Percentiles rank a stretch among this genome's conserved stretches.
phyloP scores from a whole-genome alignment of 2,113 vertebrate species.

The Sylvietta virens region DNA sequence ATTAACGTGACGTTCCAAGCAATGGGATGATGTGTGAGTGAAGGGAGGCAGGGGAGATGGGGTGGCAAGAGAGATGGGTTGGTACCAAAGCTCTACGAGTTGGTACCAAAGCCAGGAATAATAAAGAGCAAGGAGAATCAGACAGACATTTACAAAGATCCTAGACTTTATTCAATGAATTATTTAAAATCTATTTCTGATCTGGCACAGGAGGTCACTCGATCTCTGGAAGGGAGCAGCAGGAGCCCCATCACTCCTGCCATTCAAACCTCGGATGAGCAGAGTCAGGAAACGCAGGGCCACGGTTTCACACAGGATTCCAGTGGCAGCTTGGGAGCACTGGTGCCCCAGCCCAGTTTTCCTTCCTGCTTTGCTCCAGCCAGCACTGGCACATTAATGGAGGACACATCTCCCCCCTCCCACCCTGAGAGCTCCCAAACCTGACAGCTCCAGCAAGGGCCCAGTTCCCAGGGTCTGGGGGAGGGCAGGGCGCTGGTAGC shows the following conservation, averaged over 20 bases:
- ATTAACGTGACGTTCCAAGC: neutral
- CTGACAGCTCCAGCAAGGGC: neutral
- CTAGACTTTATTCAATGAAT: conserved; percentile 64
- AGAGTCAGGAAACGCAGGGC: neutral
- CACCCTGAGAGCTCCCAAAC: neutral
- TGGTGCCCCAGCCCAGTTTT: neutral
- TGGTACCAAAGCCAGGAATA: neutral
- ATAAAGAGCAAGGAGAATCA: conserved; percentile 22
- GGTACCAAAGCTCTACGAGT: neutral
- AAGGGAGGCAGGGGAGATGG: neutral
- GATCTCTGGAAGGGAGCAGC: neutral
- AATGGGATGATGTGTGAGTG: neutral
- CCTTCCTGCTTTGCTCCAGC: neutral
- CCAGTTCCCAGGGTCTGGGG: rapidly evolving
- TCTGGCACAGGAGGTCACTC: conserved; percentile 33
- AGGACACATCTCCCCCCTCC: neutral
- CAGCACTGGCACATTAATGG: neutral
- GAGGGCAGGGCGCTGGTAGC: rapidly evolving
- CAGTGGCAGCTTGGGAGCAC: neutral
- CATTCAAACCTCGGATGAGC: neutral
- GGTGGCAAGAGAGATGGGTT: neutral
- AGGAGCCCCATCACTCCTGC: neutral
- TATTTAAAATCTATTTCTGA: conserved; percentile 55
- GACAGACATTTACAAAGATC: conserved; percentile 43
- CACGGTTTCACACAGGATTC: neutral